phyloP scores from a whole-genome alignment of 2,113 vertebrate species.

The Arothron firmamentum region DNA sequence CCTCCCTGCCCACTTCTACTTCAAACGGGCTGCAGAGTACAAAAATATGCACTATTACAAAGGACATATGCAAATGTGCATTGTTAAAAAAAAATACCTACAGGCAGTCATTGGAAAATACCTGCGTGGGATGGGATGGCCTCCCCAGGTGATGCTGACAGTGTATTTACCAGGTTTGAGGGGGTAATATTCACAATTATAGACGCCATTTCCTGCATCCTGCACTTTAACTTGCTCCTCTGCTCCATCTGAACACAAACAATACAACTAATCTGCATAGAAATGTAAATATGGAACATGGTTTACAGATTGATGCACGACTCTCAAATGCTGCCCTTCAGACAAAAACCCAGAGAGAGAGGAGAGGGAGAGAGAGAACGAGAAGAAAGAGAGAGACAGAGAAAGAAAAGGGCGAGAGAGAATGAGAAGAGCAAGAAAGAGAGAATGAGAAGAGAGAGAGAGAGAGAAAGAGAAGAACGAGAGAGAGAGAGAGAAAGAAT shows the following conservation, averaged over 20 bases:
- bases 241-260: slow-evolving; percentile 77
- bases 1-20: slow-evolving; percentile 82
- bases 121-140: slow-evolving; percentile 90
- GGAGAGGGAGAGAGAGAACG: slow-evolving; percentile 30
- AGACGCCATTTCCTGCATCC: slow-evolving; percentile 84
- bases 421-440: too few relatives aligned
- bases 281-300: neutral
- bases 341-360: slow-evolving; percentile 10
- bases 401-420: too few relatives aligned
- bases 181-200: slow-evolving; percentile 89
- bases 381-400: too few relatives aligned
- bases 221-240: slow-evolving; percentile 86
- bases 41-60: slow-evolving; percentile 17
- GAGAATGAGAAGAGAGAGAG: slow-evolving; percentile 18
- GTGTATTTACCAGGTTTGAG: slow-evolving; percentile 85
- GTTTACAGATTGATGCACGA: slow-evolving; percentile 1
- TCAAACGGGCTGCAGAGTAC: slow-evolving; percentile 81
- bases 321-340: slow-evolving; percentile 16
- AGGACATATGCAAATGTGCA: neutral
- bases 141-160: slow-evolving; percentile 90
- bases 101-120: slow-evolving; percentile 43
- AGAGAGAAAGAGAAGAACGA: slow-evolving; percentile 28
- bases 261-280: slow-evolving; percentile 18
- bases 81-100: slow-evolving; percentile 7
- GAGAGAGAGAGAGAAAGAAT: slow-evolving; percentile 8